Conservation (phyloP, 2,888 invertebrate species). For the Leuctra nigra region DNA sequence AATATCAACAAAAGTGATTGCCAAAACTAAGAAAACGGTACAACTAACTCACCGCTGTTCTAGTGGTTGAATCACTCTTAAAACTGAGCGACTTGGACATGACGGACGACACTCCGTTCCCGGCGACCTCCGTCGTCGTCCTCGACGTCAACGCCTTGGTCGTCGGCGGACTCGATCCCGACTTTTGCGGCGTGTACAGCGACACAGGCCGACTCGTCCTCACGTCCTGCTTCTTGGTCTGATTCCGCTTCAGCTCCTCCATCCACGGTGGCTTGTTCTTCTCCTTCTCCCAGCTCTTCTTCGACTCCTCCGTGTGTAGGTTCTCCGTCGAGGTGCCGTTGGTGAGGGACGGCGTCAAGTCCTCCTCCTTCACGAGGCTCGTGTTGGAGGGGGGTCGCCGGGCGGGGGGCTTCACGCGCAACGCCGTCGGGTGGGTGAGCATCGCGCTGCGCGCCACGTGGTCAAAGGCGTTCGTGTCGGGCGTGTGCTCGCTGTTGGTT, state of each 20-base stretch:
- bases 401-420: slow-evolving; percentile 56
- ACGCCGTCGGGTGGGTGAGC: slow-evolving; percentile 45
- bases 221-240: slow-evolving; percentile 63
- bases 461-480: slow-evolving; percentile 40
- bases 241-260: slow-evolving; percentile 72
- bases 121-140: not conserved
- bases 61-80: no score
- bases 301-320: slow-evolving; percentile 13
- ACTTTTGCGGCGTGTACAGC: not conserved
- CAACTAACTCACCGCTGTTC: no score
- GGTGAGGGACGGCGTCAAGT: slow-evolving; percentile 27
- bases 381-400: slow-evolving; percentile 49
- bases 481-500: not conserved
- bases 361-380: slow-evolving; percentile 31
- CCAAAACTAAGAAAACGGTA: no score
- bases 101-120: not conserved
- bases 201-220: no score
- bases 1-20: no score
- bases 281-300: slow-evolving; percentile 46
- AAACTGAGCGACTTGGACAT: no score
- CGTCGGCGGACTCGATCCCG: not conserved
- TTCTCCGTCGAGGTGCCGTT: slow-evolving; percentile 34
- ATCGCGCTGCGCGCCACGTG: slow-evolving; percentile 43
- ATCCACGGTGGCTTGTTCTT: slow-evolving; percentile 74
- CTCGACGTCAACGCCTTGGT: not conserved